Percentiles rank a stretch among this genome's conserved stretches.
Conservation (phyloP, 2,113 vertebrate genomes). For the Callipepla californica region DNA sequence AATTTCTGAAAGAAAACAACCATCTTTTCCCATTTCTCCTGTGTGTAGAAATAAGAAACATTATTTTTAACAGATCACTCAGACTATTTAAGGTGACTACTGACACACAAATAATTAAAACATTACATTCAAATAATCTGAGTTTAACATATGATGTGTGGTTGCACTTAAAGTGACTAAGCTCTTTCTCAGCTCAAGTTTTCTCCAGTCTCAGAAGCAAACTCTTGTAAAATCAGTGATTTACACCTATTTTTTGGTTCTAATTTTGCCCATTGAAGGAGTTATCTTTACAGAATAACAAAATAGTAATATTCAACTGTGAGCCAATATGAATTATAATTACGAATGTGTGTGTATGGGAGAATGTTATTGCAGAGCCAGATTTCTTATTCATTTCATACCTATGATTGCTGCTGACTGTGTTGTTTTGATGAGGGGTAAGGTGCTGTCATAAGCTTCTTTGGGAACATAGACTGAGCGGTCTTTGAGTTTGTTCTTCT, state of each 20-base stretch:
- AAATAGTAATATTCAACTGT: neutral
- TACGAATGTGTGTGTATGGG: neutral
- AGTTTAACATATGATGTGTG: neutral
- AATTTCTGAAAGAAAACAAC: neutral
- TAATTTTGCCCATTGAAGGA: neutral
- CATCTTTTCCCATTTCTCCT: neutral
- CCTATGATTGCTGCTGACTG: slow-evolving; percentile 95
- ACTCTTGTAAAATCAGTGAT: neutral
- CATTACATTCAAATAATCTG: neutral
- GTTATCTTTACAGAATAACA: neutral
- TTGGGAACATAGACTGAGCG: slow-evolving; percentile 95
- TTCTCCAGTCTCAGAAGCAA: neutral
- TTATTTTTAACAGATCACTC: neutral
- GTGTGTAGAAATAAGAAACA: neutral
- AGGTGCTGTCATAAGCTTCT: slow-evolving; percentile 97
- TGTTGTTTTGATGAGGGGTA: slow-evolving; percentile 98
- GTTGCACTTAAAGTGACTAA: neutral
- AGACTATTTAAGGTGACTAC: neutral
- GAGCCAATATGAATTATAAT: neutral
- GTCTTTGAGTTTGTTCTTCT: slow-evolving; percentile 98
- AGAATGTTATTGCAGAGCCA: neutral
- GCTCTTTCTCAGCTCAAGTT: neutral
- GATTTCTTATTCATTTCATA: slow-evolving; percentile 48
- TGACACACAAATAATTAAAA: neutral
- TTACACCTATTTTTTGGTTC: neutral